A percentile compares a stretch with the other conserved stretches of the same genome.
phyloP scores from a whole-genome alignment of 2,113 vertebrate species.

The Hydrochoerus hydrochaeris region DNA sequence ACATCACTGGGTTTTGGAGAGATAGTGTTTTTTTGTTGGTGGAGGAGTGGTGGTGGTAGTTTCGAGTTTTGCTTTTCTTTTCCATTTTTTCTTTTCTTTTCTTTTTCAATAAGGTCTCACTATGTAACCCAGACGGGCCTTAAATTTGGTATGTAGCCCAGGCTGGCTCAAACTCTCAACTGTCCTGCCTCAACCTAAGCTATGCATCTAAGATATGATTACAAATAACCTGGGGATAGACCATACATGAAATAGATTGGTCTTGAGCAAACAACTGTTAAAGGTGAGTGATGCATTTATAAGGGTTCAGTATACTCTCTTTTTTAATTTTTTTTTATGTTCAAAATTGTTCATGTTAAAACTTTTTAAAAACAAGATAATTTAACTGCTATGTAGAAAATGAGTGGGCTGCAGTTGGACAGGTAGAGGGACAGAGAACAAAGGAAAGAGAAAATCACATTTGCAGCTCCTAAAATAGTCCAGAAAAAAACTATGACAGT shows the following conservation, averaged over 20 bases:
- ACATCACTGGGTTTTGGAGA: not conserved
- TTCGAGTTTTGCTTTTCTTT: not conserved
- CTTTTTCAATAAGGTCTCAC: not conserved
- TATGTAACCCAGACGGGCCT: not conserved
- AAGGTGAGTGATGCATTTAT: not conserved
- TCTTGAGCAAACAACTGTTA: not conserved
- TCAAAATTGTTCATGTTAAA: not conserved
- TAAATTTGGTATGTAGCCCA: not conserved
- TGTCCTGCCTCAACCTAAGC: not conserved
- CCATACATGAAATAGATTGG: not conserved
- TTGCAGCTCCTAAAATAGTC: not conserved
- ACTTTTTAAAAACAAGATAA: slow-evolving; percentile 4
- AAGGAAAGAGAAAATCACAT: not conserved
- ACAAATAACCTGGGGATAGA: not conserved
- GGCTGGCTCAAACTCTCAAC: not conserved
- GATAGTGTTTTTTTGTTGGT: not conserved
- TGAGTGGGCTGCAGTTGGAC: not conserved
- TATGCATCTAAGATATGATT: not conserved
- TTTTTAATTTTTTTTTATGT: not conserved
- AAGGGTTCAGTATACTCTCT: not conserved
- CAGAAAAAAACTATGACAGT: not conserved
- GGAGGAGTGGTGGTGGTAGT: not conserved
- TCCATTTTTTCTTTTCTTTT: not conserved
- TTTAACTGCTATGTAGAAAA: not conserved
- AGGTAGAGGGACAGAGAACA: not conserved